phyloP scores from a whole-genome alignment of 2,797 vertebrate genomes.

The Scolopax rusticola region DNA sequence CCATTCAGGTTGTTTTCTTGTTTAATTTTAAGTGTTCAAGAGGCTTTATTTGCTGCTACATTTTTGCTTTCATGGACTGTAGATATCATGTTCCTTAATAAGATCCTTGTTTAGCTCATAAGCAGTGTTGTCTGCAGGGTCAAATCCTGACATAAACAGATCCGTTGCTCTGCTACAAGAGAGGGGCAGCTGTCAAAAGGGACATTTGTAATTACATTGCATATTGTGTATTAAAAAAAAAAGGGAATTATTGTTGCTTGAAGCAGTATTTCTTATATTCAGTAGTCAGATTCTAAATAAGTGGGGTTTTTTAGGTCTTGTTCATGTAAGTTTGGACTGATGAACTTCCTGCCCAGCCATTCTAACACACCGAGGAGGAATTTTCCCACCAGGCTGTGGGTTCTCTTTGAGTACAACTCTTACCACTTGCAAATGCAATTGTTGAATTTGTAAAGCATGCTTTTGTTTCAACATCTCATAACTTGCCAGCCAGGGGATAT shows the following conservation, averaged over 20 bases:
- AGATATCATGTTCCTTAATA: not conserved
- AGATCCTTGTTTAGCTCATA: conserved; percentile 4
- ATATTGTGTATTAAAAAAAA: not conserved
- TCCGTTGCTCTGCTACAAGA: not conserved
- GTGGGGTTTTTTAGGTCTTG: not conserved
- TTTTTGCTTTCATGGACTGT: conserved; percentile 24
- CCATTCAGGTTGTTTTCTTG: not conserved
- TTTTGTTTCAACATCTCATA: not conserved
- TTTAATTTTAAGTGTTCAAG: not conserved
- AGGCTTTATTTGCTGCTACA: not conserved
- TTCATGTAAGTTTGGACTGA: conserved; percentile 10
- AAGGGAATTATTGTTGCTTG: not conserved
- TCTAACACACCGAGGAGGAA: not conserved
- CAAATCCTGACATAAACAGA: not conserved
- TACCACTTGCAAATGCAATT: not conserved
- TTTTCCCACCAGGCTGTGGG: not conserved
- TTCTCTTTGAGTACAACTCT: not conserved
- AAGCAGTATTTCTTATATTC: not conserved
- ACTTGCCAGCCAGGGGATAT: not conserved
- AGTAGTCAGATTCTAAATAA: not conserved
- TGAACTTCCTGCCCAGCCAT: conserved; percentile 48
- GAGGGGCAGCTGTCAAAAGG: not conserved
- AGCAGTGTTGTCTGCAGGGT: not conserved
- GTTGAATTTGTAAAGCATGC: not conserved
- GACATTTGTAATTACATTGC: not conserved